Conservation (phyloP, 2,113 vertebrate species). For the Nestor notabilis region DNA sequence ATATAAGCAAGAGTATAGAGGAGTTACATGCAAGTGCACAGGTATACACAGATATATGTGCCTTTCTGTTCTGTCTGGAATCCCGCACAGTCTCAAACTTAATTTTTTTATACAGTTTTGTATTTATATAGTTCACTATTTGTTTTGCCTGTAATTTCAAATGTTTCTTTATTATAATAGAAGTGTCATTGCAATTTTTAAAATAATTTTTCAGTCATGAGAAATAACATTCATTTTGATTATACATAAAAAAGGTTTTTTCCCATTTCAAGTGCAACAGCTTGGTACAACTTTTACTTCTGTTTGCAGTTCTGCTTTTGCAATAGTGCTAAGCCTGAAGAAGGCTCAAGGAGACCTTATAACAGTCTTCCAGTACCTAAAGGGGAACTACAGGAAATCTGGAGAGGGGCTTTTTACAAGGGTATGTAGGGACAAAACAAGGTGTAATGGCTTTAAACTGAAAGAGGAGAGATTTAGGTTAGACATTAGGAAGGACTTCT, state of each 20-base stretch:
- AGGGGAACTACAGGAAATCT: background rate
- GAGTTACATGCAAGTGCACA: background rate
- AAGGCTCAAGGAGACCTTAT: background rate
- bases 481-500: background rate
- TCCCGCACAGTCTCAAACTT: background rate
- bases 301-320: background rate
- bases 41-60: background rate
- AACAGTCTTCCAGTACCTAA: background rate
- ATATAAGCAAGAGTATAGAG: background rate
- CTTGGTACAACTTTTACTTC: background rate
- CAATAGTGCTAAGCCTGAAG: background rate
- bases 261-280: background rate
- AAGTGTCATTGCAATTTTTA: background rate
- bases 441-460: background rate
- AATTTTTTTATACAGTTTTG: background rate
- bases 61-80: background rate
- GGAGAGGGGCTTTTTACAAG: background rate
- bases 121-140: background rate
- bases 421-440: background rate
- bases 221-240: background rate
- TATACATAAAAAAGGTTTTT: background rate
- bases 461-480: background rate
- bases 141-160: background rate
- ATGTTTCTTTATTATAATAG: background rate
- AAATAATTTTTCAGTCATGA: background rate